A percentile compares a stretch with the other conserved stretches of the same genome.
Conservation (phyloP, 1,140 invertebrate genomes). For the Geopemphigus sp. region DNA sequence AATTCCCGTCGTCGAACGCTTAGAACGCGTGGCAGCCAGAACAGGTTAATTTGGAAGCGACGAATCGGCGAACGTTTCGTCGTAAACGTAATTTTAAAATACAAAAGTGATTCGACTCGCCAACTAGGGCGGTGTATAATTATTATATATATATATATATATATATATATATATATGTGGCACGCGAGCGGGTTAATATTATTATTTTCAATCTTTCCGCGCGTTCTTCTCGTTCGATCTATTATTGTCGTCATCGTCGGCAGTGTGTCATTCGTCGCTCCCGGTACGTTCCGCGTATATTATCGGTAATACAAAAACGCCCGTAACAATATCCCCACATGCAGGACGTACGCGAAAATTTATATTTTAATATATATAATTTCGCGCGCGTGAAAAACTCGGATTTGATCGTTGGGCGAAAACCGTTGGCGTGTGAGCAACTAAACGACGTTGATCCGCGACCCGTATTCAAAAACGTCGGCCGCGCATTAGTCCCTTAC, state of each 20-base stretch:
- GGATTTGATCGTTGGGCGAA: no score
- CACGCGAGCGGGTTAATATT: no score
- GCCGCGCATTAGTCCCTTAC: no score
- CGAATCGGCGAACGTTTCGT: neutral
- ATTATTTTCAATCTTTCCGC: conserved; percentile 19
- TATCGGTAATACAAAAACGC: neutral
- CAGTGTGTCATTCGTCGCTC: neutral
- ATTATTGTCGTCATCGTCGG: neutral
- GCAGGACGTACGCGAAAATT: no score
- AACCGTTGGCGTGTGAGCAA: no score
- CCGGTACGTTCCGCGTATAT: neutral
- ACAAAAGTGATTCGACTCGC: neutral
- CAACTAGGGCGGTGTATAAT: neutral
- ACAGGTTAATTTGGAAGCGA: neutral
- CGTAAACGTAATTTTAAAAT: neutral
- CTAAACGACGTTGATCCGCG: no score
- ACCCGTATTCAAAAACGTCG: no score
- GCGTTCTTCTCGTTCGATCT: neutral
- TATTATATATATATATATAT: neutral
- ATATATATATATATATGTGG: neutral
- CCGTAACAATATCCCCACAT: no score
- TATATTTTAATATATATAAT: no score
- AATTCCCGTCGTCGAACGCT: no score
- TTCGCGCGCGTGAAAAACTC: no score
- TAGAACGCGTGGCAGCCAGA: neutral